Conservation (phyloP, 2,888 invertebrate species). For the Morpho deidamia region DNA sequence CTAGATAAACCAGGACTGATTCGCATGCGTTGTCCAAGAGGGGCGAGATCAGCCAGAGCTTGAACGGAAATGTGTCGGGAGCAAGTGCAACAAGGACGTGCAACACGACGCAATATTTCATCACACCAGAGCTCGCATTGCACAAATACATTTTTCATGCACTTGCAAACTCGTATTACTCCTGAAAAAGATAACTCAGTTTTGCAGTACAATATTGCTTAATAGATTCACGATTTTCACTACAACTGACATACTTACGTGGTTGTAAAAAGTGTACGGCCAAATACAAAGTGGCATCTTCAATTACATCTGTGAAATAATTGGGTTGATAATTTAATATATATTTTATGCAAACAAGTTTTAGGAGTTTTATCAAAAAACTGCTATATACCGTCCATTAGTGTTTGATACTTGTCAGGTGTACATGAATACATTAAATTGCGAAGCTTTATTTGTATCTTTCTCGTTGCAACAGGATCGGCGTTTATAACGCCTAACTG, state of each 20-base stretch:
- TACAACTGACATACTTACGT: constrained; percentile 39
- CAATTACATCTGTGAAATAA: constrained; percentile 53
- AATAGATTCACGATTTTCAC: too few relatives aligned
- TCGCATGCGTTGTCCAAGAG: constrained; percentile 29
- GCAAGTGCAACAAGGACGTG: constrained; percentile 56
- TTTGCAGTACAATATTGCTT: too few relatives aligned
- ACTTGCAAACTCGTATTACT: constrained; percentile 58
- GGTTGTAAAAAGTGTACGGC: constrained; percentile 53
- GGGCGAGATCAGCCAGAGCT: constrained; percentile 40
- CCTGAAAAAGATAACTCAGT: constrained; percentile 33
- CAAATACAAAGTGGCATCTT: constrained; percentile 52
- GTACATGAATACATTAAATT: constrained; percentile 41
- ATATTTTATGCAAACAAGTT: too few relatives aligned
- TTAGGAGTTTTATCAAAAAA: background rate
- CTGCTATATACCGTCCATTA: constrained; percentile 45
- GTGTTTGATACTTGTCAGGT: constrained; percentile 33
- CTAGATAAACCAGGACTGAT: constrained; percentile 32
- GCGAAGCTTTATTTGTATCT: constrained; percentile 57
- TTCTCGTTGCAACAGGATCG: constrained; percentile 57
- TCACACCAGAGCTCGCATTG: constrained; percentile 69
- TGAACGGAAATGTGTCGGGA: constrained; percentile 50
- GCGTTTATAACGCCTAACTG: constrained; percentile 41
- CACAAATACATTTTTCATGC: constrained; percentile 63
- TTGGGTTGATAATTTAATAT: background rate
- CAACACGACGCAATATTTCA: constrained; percentile 53